phyloP scores from a whole-genome alignment of 2,888 invertebrate genomes.

The Epiblema foenella region DNA sequence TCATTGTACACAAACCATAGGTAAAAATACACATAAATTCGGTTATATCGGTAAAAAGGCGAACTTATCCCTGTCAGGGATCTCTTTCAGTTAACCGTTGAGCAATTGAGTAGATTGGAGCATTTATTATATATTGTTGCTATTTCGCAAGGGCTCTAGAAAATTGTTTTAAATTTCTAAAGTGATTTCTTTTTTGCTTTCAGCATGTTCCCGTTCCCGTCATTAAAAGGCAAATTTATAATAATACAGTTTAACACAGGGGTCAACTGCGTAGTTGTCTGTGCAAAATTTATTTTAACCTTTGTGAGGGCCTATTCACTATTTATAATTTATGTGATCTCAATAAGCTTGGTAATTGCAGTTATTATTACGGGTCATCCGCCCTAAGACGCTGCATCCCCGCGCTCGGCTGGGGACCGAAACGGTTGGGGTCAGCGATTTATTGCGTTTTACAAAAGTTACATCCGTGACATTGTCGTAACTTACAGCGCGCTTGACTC shows the following conservation, averaged over 20 bases:
- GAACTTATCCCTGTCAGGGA: no score
- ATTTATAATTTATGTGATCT: slow-evolving; percentile 82
- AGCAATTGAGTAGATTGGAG: no score
- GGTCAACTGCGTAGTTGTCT: slow-evolving; percentile 47
- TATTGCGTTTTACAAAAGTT: slow-evolving; percentile 73
- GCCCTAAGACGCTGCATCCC: slow-evolving; percentile 70
- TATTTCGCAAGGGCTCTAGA: neutral
- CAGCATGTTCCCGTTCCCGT: slow-evolving; percentile 5
- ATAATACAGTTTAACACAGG: slow-evolving; percentile 36
- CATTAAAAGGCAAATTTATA: slow-evolving; percentile 25
- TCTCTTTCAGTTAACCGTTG: no score
- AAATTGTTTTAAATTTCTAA: neutral
- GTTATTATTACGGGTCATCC: slow-evolving; percentile 78
- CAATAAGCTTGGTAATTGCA: slow-evolving; percentile 76
- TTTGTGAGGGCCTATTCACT: slow-evolving; percentile 49
- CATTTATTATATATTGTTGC: no score
- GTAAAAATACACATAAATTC: no score
- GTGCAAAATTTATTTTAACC: slow-evolving; percentile 52
- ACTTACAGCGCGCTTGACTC: no score
- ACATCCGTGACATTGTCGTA: slow-evolving; percentile 66
- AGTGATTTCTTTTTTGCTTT: slow-evolving; percentile 25
- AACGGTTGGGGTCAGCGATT: slow-evolving; percentile 79
- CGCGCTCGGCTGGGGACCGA: slow-evolving; percentile 74
- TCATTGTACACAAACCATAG: no score
- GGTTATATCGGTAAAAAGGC: no score